These are phyloP conservation scores for Phallusia fumigata DNA, from an alignment of 23 tunicate species.

Conservation along the genomic window DNA sequence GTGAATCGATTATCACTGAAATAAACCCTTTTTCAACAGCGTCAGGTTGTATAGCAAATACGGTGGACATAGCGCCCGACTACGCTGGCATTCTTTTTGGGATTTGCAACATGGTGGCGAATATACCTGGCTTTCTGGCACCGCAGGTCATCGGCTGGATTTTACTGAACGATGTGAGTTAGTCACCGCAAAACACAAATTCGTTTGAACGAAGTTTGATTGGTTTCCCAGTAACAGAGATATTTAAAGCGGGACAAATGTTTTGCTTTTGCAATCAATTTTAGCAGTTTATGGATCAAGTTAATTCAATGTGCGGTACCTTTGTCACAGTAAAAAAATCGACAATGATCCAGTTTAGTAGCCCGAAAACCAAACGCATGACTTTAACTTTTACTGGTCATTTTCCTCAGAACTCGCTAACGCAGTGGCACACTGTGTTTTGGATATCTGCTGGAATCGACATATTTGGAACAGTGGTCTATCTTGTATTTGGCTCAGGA, in stretches of 20 bases:
- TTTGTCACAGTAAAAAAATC: too few species aligned
- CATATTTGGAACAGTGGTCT: conserved; percentile 26
- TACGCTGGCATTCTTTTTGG: conserved; percentile 15
- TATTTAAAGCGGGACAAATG: too few species aligned
- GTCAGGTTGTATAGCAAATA: conserved; percentile 14
- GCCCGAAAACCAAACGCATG: too few species aligned
- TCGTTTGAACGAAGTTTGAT: too few species aligned
- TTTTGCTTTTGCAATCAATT: too few species aligned
- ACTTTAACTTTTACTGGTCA: background rate
- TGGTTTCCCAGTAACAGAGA: too few species aligned
- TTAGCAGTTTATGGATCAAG: too few species aligned
- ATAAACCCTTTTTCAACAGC: background rate
- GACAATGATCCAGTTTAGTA: too few species aligned
- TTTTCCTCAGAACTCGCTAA: conserved; percentile 15
- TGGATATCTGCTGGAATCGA: conserved; percentile 41
- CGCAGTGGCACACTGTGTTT: conserved; percentile 45
- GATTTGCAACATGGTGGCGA: background rate
- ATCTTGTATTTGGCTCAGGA: conserved; percentile 34
- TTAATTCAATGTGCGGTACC: too few species aligned
- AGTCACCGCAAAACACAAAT: background rate
- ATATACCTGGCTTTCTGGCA: conserved; percentile 16
- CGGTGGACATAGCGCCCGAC: conserved; percentile 15
- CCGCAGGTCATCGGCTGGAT: conserved; percentile 18
- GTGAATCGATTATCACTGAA: too few species aligned
- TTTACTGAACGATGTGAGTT: background rate